Evolutionary conservation across 2,888 invertebrate genomes (phyloP), one percentile per base, ranked within the genome.

Genomic region (Geotrupes spiniger): DNA sequence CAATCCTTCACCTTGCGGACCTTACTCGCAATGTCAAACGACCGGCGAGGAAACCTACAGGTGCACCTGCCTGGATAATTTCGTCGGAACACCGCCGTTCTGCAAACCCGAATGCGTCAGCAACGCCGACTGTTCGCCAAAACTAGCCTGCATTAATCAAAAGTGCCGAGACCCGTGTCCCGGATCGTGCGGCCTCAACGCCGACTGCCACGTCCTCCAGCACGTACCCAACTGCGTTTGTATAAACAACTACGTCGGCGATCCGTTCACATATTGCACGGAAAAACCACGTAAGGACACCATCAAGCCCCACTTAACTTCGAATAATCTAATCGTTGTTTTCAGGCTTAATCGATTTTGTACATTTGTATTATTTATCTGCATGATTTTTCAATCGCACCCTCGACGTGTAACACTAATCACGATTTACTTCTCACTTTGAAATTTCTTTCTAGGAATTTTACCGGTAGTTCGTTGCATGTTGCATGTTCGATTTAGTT

Each of bases 151-250:
- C 58, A 79, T 85, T 53, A 84, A 85, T 60, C 81, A 83, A 49
- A 81, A 81, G 63, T 89, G 88, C 62, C 77, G 79, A 28, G 84
- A 89, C 66, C 87, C 87, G 25, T 89, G 88, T 58, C 81, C 83
- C 36, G 87, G 86, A 50, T 84, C 85, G 8, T 89, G 88, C 65
- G 88, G 87, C 3, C 74, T 80, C 12, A 83, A 83, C 53, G 85
- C 88, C 16, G 75, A 79, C 57, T 89, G 88, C 65, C 80, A 83
- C 68, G 87, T 88, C 36, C 79, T 84, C 47, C 83, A 85, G 59
- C 88, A 89, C 60, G 81, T 86, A 49, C 87, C 87, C 1, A 83
- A 85, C 63, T 88, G 88, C 66, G 80, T 82, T 38, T 89, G 88
- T 63, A 75, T 81, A 52, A 77, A 81, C 56, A 82, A 81, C 36